A percentile compares a stretch with the other conserved stretches of the same genome.
Conservation (phyloP, 2,113 vertebrate species). For the Epinephelus cyanopodus region DNA sequence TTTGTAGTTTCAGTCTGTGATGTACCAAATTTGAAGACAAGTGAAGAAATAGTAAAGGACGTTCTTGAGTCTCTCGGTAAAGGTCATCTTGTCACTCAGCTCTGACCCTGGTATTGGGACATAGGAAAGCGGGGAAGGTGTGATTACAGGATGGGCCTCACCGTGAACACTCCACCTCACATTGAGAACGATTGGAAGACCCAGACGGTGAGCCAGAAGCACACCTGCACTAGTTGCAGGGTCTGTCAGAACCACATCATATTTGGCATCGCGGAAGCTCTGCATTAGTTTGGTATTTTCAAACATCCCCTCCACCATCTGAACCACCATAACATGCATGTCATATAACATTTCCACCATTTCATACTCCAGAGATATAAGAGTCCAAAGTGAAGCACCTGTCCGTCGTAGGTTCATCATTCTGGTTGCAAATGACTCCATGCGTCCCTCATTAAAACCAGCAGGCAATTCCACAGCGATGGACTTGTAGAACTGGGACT, state of each 20-base stretch:
- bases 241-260: constrained; percentile 72
- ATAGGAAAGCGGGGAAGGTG: constrained; percentile 70
- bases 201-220: constrained; percentile 55
- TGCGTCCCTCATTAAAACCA: constrained; percentile 44
- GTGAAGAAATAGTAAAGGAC: constrained; percentile 32
- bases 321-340: constrained; percentile 11
- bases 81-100: constrained; percentile 74
- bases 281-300: constrained; percentile 63
- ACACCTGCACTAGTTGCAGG: constrained; percentile 48
- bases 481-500: constrained; percentile 62
- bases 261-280: constrained; percentile 50
- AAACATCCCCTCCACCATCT: constrained; percentile 35
- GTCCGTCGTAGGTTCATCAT: constrained; percentile 11
- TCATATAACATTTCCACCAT: fast-evolving
- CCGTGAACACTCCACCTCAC: constrained; percentile 71
- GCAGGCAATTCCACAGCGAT: too few species aligned
- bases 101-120: constrained; percentile 39
- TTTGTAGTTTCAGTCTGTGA: constrained; percentile 44
- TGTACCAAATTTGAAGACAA: constrained; percentile 12
- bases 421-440: not conserved
- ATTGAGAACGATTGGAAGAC: constrained; percentile 73
- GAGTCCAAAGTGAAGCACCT: constrained; percentile 43
- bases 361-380: constrained; percentile 20
- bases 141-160: constrained; percentile 59
- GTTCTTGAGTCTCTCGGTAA: constrained; percentile 59